These are phyloP conservation scores for Sturnira hondurensis DNA, from an alignment of 2,113 vertebrate species.

Conservation along the genomic window DNA sequence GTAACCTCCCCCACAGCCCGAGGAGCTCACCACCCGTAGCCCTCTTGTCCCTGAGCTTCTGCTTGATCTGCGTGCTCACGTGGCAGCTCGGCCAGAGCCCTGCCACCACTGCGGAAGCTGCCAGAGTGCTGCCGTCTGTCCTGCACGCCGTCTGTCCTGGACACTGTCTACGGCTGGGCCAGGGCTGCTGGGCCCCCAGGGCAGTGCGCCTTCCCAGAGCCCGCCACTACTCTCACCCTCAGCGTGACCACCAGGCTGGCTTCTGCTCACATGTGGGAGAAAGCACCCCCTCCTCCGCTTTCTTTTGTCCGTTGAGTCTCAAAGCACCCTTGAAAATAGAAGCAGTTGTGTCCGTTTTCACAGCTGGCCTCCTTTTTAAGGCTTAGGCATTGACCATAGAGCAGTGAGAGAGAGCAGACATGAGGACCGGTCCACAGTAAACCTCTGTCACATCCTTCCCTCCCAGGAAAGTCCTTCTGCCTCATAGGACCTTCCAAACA, in stretches of 20 bases:
- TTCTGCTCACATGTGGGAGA: neutral
- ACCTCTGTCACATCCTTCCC: neutral
- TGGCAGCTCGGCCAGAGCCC: neutral
- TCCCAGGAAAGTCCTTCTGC: neutral
- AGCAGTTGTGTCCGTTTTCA: neutral
- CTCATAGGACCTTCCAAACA: neutral
- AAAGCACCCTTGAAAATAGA: neutral
- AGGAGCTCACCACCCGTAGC: rapidly evolving
- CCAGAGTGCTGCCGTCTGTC: too few species aligned
- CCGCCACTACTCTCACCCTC: rapidly evolving
- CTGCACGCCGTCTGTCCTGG: neutral
- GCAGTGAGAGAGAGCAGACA: neutral
- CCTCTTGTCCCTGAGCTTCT: neutral
- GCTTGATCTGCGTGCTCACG: rapidly evolving
- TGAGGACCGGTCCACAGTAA: rapidly evolving
- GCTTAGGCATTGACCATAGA: neutral
- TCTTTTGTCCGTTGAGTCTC: neutral
- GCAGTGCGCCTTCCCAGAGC: rapidly evolving
- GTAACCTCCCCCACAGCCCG: neutral
- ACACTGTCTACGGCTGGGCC: neutral
- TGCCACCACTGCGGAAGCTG: neutral
- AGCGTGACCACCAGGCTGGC: neutral
- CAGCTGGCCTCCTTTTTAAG: neutral
- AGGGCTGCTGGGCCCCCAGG: neutral
- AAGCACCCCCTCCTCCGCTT: neutral